Base-by-base conservation (phyloP, 2,797 vertebrate species). In the Onychomys leucogaster region DNA sequence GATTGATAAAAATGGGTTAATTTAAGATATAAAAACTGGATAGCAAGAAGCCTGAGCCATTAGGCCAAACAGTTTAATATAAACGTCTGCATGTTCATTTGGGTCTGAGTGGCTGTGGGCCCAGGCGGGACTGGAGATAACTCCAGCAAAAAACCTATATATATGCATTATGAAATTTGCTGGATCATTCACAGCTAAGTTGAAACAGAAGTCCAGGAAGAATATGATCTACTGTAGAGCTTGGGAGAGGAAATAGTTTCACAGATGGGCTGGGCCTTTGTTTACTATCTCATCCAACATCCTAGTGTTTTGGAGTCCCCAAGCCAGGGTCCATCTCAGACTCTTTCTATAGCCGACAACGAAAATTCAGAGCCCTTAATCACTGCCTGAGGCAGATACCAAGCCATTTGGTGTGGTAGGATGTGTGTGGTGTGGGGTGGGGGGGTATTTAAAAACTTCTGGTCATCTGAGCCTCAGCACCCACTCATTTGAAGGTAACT, bases 401-500 rank as follows among this genome's bases (percentile, higher is more conserved):
- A 2, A 89, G 52, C 75, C 94, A 73, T 90, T 3, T 76, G 80
- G 29, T 67, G 5, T 0, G 27, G 25, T 10, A 13, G 23, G 23
- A 76, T 21, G 37, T 8, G 32, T 55, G 65, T 32, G 32, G 1
- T 14, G 34, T 6, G 6, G 32, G 5, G 27, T 82, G 41, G 9
- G 71, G 29, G 75, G 83, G 63, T 75, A 61, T 95, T 93, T 94
- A 5, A 89, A 92, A 92, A 89, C 41, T 41, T 55, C 49, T 93
- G 59, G 82, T 21, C 55, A 43, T 78, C 52, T 93, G 59, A 34
- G 61, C 41, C 34, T 71, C 21, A 27, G 49, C 10, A 81, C 37
- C 71, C 16, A 75, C n/a, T 69, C 46, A 90, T 82, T 95, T 80
- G 77, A 82, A 96, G 82, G 76, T 90, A 43, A 55, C 55, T 55